Evolutionary conservation across 2,797 vertebrate genomes (phyloP), one percentile per base, ranked within the genome.

Genomic region (Phataginus tetradactyla): DNA sequence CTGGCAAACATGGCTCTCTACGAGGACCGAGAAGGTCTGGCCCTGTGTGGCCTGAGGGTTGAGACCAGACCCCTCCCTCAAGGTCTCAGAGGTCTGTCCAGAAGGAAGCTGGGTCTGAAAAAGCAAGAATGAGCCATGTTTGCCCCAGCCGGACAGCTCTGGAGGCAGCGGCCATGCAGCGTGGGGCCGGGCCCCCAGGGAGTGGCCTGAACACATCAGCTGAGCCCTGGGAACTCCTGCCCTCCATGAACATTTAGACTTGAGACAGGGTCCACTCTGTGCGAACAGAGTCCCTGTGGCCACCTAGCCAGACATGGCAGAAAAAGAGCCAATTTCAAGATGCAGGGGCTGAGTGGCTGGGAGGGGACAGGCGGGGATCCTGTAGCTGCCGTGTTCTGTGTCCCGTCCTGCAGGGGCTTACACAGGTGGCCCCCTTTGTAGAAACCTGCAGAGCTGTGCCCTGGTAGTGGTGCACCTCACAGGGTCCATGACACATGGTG

Each of bases 11-110:
- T 25, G 29, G 29, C n/a, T 79, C 39, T 77, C 27, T 49, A 25
- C 20, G 4, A 45, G 15, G 7, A 39, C 49, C 42, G 37, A 63
- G 7, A 14, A 25, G 15, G 23, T 14, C 42, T 9, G 45, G 21
- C 63, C 10, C 74, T 4, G 29, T 27, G 15, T 1, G 4, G 55
- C 55, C 29, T 3, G 12, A 68, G 37, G 4, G 59, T 13, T 1
- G 25, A 18, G 32, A 34, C 29, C 20, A 4, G 2, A 75, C 45
- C 34, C 39, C 0, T 34, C 51, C 45, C 57, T 42, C 64, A 64
- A 34, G 2, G 32, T 14, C 5, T 18, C 11, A 0, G 57, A 45
- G 15, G 5, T 5, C 21, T 17, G 49, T 34, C 23, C 5, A 0
- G 32, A 21, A 49, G 39, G 29, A 15, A 13, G 39, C 1, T 17